phyloP scores from a whole-genome alignment of 2,797 vertebrate genomes.

The Momotus momota region DNA sequence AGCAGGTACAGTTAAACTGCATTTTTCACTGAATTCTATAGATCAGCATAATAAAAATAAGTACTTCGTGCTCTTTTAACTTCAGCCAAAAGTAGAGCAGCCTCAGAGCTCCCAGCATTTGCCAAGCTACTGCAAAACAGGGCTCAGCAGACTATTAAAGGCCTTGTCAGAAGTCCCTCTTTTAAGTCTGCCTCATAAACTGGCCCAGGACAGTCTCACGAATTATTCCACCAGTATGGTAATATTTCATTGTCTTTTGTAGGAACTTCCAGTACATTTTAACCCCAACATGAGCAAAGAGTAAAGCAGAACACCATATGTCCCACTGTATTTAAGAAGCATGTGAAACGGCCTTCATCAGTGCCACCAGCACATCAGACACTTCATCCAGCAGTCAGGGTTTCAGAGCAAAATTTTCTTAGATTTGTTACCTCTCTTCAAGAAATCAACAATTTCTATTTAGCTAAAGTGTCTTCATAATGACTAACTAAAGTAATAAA shows the following conservation, averaged over 20 bases:
- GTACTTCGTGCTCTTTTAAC: not conserved
- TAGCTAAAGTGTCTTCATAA: fast-evolving
- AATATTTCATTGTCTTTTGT: not conserved
- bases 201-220: not conserved
- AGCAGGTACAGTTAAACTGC: not conserved
- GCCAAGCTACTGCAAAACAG: not conserved
- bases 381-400: not conserved
- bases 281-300: not conserved
- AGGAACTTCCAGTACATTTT: not conserved
- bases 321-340: not conserved
- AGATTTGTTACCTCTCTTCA: not conserved
- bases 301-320: not conserved
- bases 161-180: not conserved
- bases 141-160: not conserved
- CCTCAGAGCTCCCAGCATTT: not conserved
- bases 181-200: not conserved
- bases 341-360: not conserved
- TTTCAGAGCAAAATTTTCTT: not conserved
- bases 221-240: not conserved
- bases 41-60: not conserved
- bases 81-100: not conserved
- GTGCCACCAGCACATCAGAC: not conserved
- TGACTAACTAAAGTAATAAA: not conserved
- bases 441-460: not conserved
- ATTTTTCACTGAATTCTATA: not conserved